A percentile compares a stretch with the other conserved stretches of the same genome.
Conservation (phyloP, 2,113 vertebrate species). For the Silurus asotus region DNA sequence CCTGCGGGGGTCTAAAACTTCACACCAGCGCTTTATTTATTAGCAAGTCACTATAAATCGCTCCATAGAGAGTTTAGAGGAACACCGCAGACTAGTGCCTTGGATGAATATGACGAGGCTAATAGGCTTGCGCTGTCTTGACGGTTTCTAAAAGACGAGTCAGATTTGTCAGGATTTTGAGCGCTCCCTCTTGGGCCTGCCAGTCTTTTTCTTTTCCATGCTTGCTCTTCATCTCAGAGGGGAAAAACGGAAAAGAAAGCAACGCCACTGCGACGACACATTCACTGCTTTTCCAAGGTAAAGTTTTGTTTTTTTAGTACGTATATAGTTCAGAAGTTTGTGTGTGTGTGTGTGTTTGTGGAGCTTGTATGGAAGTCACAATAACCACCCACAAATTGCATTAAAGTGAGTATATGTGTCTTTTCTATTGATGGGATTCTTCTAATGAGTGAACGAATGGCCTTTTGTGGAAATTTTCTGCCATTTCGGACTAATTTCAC, state of each 20-base stretch:
- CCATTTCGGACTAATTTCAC: conserved; percentile 79
- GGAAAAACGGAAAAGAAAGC: conserved; percentile 23
- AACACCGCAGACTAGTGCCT: neutral
- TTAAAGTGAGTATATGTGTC: neutral
- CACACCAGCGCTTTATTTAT: neutral
- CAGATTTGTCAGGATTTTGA: neutral
- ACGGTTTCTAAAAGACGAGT: neutral
- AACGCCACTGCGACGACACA: neutral
- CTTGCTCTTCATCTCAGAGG: conserved; percentile 51
- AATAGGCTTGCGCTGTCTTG: neutral
- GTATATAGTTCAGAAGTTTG: neutral
- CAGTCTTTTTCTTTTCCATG: conserved; percentile 14
- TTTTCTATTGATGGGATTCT: conserved; percentile 65
- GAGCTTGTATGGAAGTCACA: neutral
- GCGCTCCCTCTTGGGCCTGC: conserved; percentile 35
- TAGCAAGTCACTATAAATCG: neutral
- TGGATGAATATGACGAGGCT: too few relatives aligned
- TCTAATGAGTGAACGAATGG: conserved; percentile 69
- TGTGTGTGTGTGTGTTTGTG: neutral
- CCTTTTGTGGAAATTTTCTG: conserved; percentile 73
- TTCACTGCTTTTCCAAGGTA: conserved; percentile 31
- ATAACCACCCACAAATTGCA: neutral
- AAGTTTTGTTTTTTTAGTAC: conserved; percentile 20
- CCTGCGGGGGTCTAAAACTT: conserved; percentile 61
- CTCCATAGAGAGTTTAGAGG: neutral